These are phyloP conservation scores for Trichogramma dendrolimi DNA, from an alignment of 2,888 invertebrate species.

Conservation along the genomic window DNA sequence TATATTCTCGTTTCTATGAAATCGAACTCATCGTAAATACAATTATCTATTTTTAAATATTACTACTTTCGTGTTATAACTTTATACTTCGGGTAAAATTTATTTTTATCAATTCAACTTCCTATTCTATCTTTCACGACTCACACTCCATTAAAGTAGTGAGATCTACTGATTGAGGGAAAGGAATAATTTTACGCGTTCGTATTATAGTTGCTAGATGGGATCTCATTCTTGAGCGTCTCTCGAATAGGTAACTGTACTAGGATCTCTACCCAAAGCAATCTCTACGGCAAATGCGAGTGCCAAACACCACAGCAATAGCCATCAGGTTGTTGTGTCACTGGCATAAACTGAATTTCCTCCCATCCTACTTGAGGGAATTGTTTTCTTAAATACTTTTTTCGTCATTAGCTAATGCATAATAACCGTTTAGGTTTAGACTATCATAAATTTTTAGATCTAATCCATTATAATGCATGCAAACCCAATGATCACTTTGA, in stretches of 20 bases:
- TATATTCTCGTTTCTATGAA: too few relatives aligned
- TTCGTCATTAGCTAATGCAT: neutral
- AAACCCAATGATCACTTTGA: neutral
- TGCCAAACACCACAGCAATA: slow-evolving; percentile 23
- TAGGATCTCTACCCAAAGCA: neutral
- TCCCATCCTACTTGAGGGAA: neutral
- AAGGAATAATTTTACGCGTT: too few relatives aligned
- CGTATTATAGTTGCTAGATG: too few relatives aligned
- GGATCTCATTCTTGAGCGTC: neutral
- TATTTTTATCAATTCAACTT: too few relatives aligned
- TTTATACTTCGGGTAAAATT: too few relatives aligned
- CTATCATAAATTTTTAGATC: neutral
- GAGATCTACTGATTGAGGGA: too few relatives aligned
- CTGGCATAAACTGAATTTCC: neutral
- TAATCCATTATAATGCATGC: neutral
- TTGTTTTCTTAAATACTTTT: neutral
- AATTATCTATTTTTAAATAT: too few relatives aligned
- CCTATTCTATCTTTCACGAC: too few relatives aligned
- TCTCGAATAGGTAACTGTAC: neutral
- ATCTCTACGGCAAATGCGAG: neutral
- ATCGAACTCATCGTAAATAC: too few relatives aligned
- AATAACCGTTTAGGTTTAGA: neutral
- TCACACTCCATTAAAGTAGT: too few relatives aligned
- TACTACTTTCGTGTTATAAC: too few relatives aligned
- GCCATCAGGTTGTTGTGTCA: slow-evolving; percentile 11